A percentile compares a stretch with the other conserved stretches of the same genome.
These are phyloP conservation scores for Aspiorhynchus laticeps DNA, from an alignment of 2,113 vertebrate species.

Conservation along the genomic window DNA sequence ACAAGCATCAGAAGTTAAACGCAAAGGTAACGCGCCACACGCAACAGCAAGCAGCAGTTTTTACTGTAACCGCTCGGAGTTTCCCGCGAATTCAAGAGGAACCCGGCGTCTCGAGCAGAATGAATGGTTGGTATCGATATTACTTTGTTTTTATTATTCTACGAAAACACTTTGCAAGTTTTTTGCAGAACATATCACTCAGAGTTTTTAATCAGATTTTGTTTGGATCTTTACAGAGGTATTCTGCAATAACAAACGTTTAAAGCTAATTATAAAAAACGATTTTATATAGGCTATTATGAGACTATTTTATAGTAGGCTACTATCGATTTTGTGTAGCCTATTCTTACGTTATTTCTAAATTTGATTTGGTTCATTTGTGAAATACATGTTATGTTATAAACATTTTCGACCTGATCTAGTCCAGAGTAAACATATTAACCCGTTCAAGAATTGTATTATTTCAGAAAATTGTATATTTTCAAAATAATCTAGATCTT, in stretches of 20 bases:
- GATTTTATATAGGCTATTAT: neutral
- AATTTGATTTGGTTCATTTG: neutral
- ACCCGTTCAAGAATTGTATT: neutral
- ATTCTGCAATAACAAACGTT: neutral
- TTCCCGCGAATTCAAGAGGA: conserved; percentile 42
- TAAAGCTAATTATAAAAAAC: neutral
- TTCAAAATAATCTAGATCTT: too few species aligned
- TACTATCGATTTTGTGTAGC: neutral
- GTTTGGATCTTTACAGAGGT: neutral
- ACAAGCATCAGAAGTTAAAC: conserved; percentile 73
- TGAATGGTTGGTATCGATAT: conserved; percentile 52
- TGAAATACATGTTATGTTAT: conserved; percentile 25
- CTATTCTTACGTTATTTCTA: neutral
- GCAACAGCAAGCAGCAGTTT: conserved; percentile 68
- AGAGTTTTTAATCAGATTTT: neutral
- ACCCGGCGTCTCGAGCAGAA: conserved; percentile 7
- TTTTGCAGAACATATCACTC: neutral
- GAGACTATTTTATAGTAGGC: neutral
- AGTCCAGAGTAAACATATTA: conserved; percentile 63
- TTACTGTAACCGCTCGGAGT: conserved; percentile 60
- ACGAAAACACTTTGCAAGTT: conserved; percentile 21
- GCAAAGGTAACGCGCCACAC: conserved; percentile 3
- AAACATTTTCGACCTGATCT: neutral
- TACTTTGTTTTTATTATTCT: neutral
- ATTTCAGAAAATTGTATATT: neutral